phyloP scores from a whole-genome alignment of 2,888 invertebrate species.

The Serrognathus titanus region DNA sequence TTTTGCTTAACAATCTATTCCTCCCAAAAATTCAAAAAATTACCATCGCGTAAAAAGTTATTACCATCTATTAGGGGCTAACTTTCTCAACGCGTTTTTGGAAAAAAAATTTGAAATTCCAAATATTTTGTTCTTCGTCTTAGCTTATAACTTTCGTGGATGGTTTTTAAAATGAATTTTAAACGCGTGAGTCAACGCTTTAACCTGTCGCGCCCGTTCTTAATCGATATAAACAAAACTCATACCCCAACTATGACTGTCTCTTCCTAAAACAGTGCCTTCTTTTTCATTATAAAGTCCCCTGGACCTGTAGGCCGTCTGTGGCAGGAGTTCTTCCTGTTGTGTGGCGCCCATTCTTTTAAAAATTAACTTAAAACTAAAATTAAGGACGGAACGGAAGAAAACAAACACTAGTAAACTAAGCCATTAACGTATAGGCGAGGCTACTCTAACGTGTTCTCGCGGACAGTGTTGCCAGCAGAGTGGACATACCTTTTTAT shows the following conservation, averaged over 20 bases:
- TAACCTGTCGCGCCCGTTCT: background rate
- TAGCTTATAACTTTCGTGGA: too few species aligned
- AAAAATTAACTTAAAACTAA: background rate
- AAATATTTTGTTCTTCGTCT: too few species aligned
- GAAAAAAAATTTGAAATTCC: too few species aligned
- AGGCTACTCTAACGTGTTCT: conserved; percentile 10
- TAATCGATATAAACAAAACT: background rate
- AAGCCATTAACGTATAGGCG: conserved; percentile 15
- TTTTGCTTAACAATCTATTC: too few species aligned
- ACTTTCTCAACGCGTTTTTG: too few species aligned
- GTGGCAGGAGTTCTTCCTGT: conserved; percentile 11
- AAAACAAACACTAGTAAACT: conserved; percentile 13
- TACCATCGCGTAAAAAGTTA: too few species aligned
- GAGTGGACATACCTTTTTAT: background rate
- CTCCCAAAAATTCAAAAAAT: too few species aligned
- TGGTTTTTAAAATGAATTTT: too few species aligned
- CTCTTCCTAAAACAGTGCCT: conserved; percentile 58
- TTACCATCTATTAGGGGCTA: too few species aligned
- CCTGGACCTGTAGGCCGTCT: conserved; percentile 41
- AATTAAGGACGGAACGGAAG: conserved; percentile 1
- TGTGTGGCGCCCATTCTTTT: background rate
- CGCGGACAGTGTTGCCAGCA: conserved; percentile 15
- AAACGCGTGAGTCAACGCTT: too few species aligned
- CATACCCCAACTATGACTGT: conserved; percentile 61
- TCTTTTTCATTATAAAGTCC: conserved; percentile 59